A percentile compares a stretch with the other conserved stretches of the same genome.
phyloP scores from a whole-genome alignment of 2,888 invertebrate genomes.

The Coelopa pilipes region DNA sequence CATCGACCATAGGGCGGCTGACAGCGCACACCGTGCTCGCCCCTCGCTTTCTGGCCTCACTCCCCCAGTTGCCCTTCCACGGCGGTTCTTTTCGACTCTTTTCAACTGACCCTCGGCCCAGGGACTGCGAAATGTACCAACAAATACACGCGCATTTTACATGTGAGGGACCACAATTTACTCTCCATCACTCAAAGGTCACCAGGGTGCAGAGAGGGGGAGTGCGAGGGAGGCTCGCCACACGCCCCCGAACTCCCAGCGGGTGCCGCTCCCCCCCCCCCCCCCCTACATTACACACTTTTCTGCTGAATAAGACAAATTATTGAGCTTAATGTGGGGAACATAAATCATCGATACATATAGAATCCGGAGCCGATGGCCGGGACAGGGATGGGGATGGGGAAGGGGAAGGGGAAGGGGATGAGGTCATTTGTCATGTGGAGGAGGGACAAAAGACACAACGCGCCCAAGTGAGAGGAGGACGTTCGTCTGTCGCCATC shows the following conservation, averaged over 20 bases:
- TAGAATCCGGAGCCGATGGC: too few species aligned
- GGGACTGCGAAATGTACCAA: neutral
- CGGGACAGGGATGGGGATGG: neutral
- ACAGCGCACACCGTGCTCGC: neutral
- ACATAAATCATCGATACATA: constrained; percentile 41
- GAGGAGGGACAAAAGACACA: too few species aligned
- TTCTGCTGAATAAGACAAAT: constrained; percentile 40
- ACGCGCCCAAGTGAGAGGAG: too few species aligned
- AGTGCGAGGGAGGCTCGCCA: neutral
- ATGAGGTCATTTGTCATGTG: constrained; percentile 36
- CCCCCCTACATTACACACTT: constrained; percentile 14
- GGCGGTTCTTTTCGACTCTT: too few species aligned
- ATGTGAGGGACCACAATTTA: constrained; percentile 1
- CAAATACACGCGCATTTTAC: neutral
- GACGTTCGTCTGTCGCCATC: too few species aligned
- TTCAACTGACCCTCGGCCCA: too few species aligned
- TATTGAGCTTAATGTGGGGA: constrained; percentile 34
- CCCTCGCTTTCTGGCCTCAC: too few species aligned
- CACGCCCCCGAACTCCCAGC: too few species aligned
- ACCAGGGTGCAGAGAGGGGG: neutral
- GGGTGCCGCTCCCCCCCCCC: neutral
- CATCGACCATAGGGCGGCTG: neutral
- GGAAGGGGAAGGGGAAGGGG: neutral
- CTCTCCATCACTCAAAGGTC: constrained; percentile 13
- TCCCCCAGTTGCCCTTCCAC: too few species aligned